These are phyloP conservation scores for Eupristina koningsbergeri DNA, from an alignment of 1,140 invertebrate genomes.

Conservation along the genomic window DNA sequence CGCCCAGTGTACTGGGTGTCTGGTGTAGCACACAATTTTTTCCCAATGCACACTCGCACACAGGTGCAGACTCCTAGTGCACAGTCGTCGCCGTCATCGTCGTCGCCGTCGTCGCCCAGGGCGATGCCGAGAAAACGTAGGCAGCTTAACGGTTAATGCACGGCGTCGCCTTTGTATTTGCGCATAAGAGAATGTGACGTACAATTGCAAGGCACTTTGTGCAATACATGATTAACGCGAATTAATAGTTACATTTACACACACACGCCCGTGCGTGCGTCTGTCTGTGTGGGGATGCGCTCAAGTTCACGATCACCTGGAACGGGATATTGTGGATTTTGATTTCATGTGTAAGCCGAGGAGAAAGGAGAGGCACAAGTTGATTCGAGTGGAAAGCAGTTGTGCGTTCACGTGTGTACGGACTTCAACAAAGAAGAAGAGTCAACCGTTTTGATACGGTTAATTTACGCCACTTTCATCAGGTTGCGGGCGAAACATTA, in stretches of 20 bases:
- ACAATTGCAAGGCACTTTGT: too few species aligned
- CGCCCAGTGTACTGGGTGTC: slow-evolving; percentile 44
- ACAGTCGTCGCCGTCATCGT: slow-evolving; percentile 2
- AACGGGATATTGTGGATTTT: slow-evolving; percentile 30
- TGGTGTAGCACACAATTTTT: slow-evolving; percentile 1
- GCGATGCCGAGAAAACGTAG: slow-evolving; percentile 38
- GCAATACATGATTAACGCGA: slow-evolving; percentile 39
- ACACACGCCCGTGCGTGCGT: too few species aligned
- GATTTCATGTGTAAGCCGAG: slow-evolving; percentile 31
- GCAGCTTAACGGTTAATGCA: slow-evolving; percentile 47
- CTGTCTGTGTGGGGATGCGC: background rate
- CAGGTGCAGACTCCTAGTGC: slow-evolving; percentile 6
- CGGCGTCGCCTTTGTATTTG: background rate
- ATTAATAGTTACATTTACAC: slow-evolving; percentile 32
- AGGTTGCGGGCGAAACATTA: background rate
- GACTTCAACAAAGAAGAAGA: background rate
- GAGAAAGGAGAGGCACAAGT: slow-evolving; percentile 7
- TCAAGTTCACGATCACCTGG: slow-evolving; percentile 39
- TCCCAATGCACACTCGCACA: too few species aligned
- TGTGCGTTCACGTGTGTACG: background rate
- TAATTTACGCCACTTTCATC: background rate
- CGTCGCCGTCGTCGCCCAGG: slow-evolving; percentile 20
- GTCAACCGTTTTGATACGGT: background rate
- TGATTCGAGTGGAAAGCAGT: slow-evolving; percentile 25
- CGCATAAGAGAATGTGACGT: background rate